Conservation (phyloP, 2,113 vertebrate genomes). For the Reinhardtius hippoglossoides region DNA sequence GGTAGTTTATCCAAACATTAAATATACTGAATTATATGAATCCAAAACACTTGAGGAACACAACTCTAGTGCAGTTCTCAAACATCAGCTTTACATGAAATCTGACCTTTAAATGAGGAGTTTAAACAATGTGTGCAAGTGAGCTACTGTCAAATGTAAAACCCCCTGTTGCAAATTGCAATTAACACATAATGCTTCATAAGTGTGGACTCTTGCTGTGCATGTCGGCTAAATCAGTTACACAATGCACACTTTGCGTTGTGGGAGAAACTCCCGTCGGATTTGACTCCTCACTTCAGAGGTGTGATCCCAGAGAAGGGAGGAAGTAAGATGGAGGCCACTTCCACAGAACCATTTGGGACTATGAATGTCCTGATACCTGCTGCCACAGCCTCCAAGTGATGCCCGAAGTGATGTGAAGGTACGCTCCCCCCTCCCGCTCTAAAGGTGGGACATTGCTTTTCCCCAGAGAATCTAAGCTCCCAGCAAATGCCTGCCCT, state of each 20-base stretch:
- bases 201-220: no score
- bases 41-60: background rate
- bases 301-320: conserved; percentile 52
- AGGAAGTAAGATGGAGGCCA: conserved; percentile 56
- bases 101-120: background rate
- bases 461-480: conserved; percentile 66
- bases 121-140: background rate
- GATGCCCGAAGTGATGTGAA: conserved; percentile 50
- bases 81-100: background rate
- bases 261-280: no score
- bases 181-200: no score
- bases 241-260: conserved; percentile 9
- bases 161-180: background rate
- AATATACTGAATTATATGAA: background rate
- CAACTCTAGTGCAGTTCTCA: background rate
- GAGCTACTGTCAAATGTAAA: background rate
- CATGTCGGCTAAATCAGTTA: background rate
- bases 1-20: no score
- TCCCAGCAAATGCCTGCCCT: conserved; percentile 58
- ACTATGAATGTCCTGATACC: conserved; percentile 63
- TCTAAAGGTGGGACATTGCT: conserved; percentile 67
- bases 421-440: conserved; percentile 34
- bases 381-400: conserved; percentile 60
- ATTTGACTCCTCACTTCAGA: conserved; percentile 41
- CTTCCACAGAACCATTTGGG: conserved; percentile 62